Conservation (phyloP, 2,113 vertebrate species). For the Spheniscus mendiculus region DNA sequence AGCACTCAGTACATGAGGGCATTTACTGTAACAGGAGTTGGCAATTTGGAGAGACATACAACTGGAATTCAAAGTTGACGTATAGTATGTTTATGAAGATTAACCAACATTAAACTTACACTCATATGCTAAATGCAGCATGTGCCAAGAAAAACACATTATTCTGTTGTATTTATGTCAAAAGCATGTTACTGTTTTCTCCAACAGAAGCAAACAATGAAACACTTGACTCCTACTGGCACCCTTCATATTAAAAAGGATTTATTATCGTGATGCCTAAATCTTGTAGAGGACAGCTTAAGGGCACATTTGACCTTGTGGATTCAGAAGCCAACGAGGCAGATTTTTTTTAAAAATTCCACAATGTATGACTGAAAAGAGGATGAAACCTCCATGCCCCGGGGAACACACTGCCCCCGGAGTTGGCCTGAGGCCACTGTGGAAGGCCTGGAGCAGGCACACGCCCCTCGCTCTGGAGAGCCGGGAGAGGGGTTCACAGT, state of each 20-base stretch:
- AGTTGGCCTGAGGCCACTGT: rapidly evolving
- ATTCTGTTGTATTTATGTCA: background rate
- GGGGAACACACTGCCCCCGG: rapidly evolving
- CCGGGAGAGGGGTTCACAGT: rapidly evolving
- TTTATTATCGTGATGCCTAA: background rate
- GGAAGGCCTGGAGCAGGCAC: rapidly evolving
- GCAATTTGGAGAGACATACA: background rate
- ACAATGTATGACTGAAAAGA: background rate
- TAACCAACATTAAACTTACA: background rate
- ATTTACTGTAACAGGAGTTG: background rate
- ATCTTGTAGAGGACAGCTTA: background rate
- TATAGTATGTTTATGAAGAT: background rate
- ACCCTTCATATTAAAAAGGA: background rate
- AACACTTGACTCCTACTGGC: background rate
- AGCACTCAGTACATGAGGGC: rapidly evolving
- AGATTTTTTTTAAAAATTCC: background rate
- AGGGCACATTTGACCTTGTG: background rate
- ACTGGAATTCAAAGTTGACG: background rate
- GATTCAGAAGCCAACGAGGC: background rate
- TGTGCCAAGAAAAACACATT: background rate
- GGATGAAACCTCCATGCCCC: rapidly evolving
- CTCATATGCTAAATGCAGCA: background rate
- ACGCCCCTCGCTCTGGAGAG: rapidly evolving
- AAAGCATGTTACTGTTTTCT: background rate
- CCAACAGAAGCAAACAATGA: background rate